phyloP scores from a whole-genome alignment of 2,797 vertebrate species.

The Fundulus diaphanus region DNA sequence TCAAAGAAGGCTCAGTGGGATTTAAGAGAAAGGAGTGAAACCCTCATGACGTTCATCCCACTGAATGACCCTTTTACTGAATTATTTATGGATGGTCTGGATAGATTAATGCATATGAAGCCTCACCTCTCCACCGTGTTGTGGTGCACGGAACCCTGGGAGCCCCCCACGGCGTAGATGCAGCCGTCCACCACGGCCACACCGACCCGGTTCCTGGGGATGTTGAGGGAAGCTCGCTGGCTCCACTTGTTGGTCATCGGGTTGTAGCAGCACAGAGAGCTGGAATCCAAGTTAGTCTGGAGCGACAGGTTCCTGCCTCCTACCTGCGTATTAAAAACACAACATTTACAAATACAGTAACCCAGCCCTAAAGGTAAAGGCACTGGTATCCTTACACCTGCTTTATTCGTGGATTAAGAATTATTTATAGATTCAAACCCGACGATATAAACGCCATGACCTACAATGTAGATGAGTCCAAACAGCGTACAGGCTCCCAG shows the following conservation, averaged over 20 bases:
- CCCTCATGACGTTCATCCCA: constrained; percentile 15
- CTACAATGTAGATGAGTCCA: constrained; percentile 82
- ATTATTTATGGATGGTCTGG: constrained; percentile 25
- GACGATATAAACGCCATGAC: constrained; percentile 9
- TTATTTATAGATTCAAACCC: not conserved
- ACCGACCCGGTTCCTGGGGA: constrained; percentile 84
- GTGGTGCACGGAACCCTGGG: constrained; percentile 83
- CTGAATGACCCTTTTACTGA: constrained; percentile 23
- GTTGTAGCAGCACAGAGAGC: constrained; percentile 84
- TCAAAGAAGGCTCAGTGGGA: not conserved
- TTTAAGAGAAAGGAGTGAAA: not conserved
- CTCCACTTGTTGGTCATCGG: constrained; percentile 88
- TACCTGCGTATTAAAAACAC: constrained; percentile 48
- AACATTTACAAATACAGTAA: not conserved
- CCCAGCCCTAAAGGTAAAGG: not conserved
- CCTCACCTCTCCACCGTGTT: constrained; percentile 84
- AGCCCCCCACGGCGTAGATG: constrained; percentile 86
- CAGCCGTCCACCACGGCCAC: constrained; percentile 82
- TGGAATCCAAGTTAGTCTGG: constrained; percentile 80
- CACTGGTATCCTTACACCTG: not conserved
- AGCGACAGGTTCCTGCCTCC: constrained; percentile 84
- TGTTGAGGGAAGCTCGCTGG: constrained; percentile 77
- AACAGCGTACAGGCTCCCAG: constrained; percentile 83
- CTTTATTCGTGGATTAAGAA: not conserved
- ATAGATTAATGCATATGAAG: constrained; percentile 13